Evolutionary conservation across 2,888 invertebrate species (phyloP), one percentile per base, ranked within the genome.

Genomic region (Agonopterix subpropinquella): DNA sequence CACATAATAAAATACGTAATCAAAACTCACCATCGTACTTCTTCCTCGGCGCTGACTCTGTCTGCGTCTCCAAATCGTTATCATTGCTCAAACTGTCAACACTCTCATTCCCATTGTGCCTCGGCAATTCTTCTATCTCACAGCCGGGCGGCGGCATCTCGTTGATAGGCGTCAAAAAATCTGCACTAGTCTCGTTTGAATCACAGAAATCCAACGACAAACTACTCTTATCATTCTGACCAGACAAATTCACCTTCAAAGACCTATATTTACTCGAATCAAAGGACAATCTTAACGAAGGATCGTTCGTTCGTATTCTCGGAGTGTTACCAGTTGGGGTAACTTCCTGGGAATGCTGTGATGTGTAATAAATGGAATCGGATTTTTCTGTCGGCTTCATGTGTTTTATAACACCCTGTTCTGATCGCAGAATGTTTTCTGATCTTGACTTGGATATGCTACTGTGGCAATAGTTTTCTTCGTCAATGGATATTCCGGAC

Each of bases 401-500:
- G 0, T 69, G 70, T 55, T 79, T 86, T 1, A 67, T 53, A 4
- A 61, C 57, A 48, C 75, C 77, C 36, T 88, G 88, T 58, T 89
- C 89, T 0, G 88, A 87, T 0, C 85, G 71, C 0, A 89, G 68
- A 9, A 89, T 87, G 53, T 89, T 89, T 48, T 89, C 89, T 0
- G 89, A 89, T 0, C 88, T 74, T 0, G 89, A 89, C 50, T 89
- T 89, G 0, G 89, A 89, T 53, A 89, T 85, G 54, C 86, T 88
- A 46, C 86, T 86, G 9, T 71, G 80, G 53, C 80, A 80, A 54
- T 76, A 89, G 53, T 85, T 83, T 8, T 89, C 89, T 0, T 89
- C 89, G 47, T 89, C 89, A 42, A 89, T 87, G 35, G 89, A 89
- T 59, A 89, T 80, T 15, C 86, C 87, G 0, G 89, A 89, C 79